Evolutionary conservation across 2,113 vertebrate species (phyloP).

Genomic region (Athene noctua): DNA sequence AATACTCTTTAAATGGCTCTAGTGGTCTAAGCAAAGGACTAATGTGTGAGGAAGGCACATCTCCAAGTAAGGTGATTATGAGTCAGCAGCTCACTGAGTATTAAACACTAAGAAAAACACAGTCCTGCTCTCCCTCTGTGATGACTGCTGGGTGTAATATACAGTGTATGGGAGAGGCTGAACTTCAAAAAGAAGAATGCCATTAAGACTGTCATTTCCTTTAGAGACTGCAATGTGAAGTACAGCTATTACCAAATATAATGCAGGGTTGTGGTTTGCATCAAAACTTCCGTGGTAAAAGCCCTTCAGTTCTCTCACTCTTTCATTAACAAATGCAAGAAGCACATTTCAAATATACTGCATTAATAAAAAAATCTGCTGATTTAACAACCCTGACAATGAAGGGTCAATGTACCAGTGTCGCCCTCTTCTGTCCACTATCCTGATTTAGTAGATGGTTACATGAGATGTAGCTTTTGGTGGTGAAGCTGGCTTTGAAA

Average conservation of each 20-base stretch:
- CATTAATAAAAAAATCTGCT: not conserved
- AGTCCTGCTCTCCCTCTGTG: not conserved
- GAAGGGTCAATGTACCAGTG: not conserved
- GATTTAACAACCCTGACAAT: not conserved
- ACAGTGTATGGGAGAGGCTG: not conserved
- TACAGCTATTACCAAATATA: not conserved
- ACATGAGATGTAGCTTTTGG: not conserved
- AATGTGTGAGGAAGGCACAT: not conserved
- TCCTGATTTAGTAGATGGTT: not conserved
- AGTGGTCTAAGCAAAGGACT: not conserved
- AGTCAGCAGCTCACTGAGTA: slow-evolving; percentile 3
- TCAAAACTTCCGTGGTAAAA: not conserved
- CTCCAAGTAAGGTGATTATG: not conserved
- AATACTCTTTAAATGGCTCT: not conserved
- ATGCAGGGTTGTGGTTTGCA: not conserved
- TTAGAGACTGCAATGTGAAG: not conserved
- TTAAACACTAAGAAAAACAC: not conserved
- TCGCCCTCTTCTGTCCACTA: not conserved
- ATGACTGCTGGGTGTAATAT: not conserved
- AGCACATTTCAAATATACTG: not conserved
- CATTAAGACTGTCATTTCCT: not conserved
- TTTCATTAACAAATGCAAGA: not conserved
- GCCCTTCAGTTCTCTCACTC: not conserved
- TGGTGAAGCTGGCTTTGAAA: not conserved
- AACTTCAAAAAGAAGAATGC: not conserved